A percentile compares a stretch with the other conserved stretches of the same genome.
Evolutionary conservation across 2,113 vertebrate genomes (phyloP).

Genomic region (Colaptes auratus): DNA sequence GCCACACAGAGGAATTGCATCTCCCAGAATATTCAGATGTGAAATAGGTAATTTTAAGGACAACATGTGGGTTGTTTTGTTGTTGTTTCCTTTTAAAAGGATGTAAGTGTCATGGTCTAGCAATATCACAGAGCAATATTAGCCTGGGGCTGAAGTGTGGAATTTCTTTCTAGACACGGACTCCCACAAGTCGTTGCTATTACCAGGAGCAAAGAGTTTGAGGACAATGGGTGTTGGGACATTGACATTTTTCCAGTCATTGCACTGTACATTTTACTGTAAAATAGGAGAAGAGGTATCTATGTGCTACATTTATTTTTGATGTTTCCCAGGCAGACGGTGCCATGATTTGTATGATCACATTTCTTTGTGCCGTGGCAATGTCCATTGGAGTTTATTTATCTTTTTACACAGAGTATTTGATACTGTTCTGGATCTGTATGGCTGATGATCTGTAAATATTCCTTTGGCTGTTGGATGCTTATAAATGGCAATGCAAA

Average conservation of each 20-base stretch:
- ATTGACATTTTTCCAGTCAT: slow-evolving; percentile 57
- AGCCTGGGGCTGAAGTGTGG: slow-evolving; percentile 9
- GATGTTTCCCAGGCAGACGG: slow-evolving; percentile 54
- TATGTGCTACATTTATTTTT: slow-evolving; percentile 55
- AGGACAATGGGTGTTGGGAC: not conserved
- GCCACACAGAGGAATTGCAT: not conserved
- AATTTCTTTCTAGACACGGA: slow-evolving; percentile 2
- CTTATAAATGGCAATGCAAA: slow-evolving; percentile 39
- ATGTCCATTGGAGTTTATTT: slow-evolving; percentile 68
- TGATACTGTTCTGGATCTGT: slow-evolving; percentile 69
- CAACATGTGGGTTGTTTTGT: not conserved
- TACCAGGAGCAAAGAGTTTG: not conserved
- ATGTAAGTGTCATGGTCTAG: slow-evolving; percentile 36
- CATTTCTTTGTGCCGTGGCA: slow-evolving; percentile 64
- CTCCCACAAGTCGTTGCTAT: not conserved
- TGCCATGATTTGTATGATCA: slow-evolving; percentile 68
- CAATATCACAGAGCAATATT: slow-evolving; percentile 67
- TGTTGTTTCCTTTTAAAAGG: not conserved
- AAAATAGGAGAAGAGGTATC: slow-evolving; percentile 55
- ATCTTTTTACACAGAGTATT: slow-evolving; percentile 71
- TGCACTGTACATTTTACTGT: slow-evolving; percentile 62
- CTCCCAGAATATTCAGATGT: not conserved
- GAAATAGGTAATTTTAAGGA: slow-evolving; percentile 4
- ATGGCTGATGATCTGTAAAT: slow-evolving; percentile 43
- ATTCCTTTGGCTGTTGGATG: slow-evolving; percentile 38